Evolutionary conservation across 2,888 invertebrate species (phyloP).

Genomic region (Amblyjoppa fuscipennis): DNA sequence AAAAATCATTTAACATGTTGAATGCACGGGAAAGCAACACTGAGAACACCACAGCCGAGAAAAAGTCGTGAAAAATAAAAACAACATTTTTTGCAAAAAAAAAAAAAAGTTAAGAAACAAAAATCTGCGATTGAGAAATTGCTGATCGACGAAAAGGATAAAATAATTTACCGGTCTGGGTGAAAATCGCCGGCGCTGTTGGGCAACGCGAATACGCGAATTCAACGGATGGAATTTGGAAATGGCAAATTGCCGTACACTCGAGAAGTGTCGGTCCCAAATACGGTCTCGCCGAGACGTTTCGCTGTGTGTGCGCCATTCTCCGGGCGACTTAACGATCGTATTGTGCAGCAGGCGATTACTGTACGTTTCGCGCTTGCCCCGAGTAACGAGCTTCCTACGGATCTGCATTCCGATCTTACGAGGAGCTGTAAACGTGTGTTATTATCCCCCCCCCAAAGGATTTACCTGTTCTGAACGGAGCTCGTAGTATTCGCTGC

Average conservation of each 20-base stretch:
- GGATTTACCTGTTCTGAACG: slow-evolving; percentile 53
- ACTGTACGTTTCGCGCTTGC: slow-evolving; percentile 56
- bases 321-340: slow-evolving; percentile 61
- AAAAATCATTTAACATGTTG: too few relatives aligned
- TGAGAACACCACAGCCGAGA: too few relatives aligned
- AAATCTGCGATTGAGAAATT: too few relatives aligned
- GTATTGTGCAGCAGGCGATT: slow-evolving; percentile 56
- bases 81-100: too few relatives aligned
- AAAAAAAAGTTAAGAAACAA: too few relatives aligned
- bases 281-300: neutral
- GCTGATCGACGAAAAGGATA: too few relatives aligned
- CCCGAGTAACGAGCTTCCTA: slow-evolving; percentile 70
- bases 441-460: slow-evolving; percentile 49
- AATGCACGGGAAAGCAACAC: too few relatives aligned
- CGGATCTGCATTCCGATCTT: slow-evolving; percentile 70
- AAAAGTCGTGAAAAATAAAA: too few relatives aligned
- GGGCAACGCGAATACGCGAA: too few relatives aligned
- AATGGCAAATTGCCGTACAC: neutral
- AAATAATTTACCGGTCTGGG: too few relatives aligned
- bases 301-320: slow-evolving; percentile 36
- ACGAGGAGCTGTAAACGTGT: slow-evolving; percentile 51
- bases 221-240: neutral
- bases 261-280: neutral
- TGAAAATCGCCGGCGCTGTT: too few relatives aligned
- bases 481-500: neutral